Base-by-base conservation (phyloP, 2,888 invertebrate species). In the Eristalinus aeneus region DNA sequence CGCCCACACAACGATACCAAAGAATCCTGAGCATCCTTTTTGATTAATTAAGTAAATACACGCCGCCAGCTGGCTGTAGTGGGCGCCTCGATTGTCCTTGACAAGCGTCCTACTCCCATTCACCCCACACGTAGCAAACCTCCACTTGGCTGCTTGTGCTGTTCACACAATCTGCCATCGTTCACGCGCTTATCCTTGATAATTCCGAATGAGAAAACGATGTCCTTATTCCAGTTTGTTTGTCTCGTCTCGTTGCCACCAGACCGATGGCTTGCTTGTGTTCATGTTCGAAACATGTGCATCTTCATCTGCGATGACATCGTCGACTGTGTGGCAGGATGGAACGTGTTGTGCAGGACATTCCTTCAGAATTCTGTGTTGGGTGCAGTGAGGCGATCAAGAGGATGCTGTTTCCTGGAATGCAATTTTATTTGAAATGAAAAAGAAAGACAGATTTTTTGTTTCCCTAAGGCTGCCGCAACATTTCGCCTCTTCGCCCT, bases 41-140 rank as follows among this genome's bases (percentile, higher is more conserved):
- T 75, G 67, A 68, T 75, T 75, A 75, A 75, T 67, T 53, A 60
- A 61, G 67, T 34, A 60, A 60, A 65, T 12, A 58, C 22, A 65
- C 27, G n/a, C 39, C 20, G 20, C 22, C 53, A 73, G 54, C 34
- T 64, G 64, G 32, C 64, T 22, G 12, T 11, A 56, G 56, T 23
- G 56, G 22, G 23, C 12, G 23, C 23, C 1, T 11, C 36, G 53
- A n/a, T 69, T 20, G n/a, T 69, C 56, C 56, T 36, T 63, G 12
- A 12, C 6, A 31, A 20, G 39, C n/a, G 12, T 39, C 39, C 12
- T 12, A 27, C 27, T 27, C 5, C 27, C 27, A 27, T 27, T 27
- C 27, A 27, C 27, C 39, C 6, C 0, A n/a, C n/a, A 4, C 39
- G 2, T n/a, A n/a, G n/a, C n/a, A n/a, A n/a, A 12, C n/a, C n/a